Evolutionary conservation across 64 coral and sea anemone genomes (phyloP), one percentile per base, ranked within the genome.

Genomic region (Montipora efflorescens): DNA sequence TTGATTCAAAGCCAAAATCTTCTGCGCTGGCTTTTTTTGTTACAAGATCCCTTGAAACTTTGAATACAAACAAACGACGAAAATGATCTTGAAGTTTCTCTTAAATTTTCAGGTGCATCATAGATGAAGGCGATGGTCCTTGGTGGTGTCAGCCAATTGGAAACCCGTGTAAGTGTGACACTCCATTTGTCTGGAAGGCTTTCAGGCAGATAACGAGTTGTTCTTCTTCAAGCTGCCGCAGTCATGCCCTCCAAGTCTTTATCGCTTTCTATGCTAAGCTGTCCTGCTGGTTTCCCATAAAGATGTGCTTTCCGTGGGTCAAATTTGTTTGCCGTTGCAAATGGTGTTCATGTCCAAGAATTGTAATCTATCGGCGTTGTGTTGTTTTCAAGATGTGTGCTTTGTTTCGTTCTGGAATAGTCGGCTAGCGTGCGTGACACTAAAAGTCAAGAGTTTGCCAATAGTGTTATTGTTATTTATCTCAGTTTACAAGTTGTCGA

Each of bases 101-200:
- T 78, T 25, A 9, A 15, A 75, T 76, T 20, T 11, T 67, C 43
- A 90, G 89, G 62, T 90, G 89, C 50, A 59, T 90, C 10, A 9
- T 81, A 12, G 23, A 90, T 50, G 16, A 45, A 7, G 89, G 76
- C 9, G 9, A 50, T 23, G 77, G 61, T 70, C 89, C 67, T 16
- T 58, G 49, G 78, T 91, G 89, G 79, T 91, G 89, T 48, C 48
- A 43, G 18, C 89, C 89, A 47, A 4, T 81, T 44, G 89, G 89
- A 21, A 91, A 91, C 81, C 89, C 59, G 5, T 91, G 89, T 47
- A 81, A 67, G 7, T 91, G 89, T 82, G 89, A 91, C 51, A 81
- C n/a, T 19, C 78, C 77, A 9, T 81, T 82, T 48, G 79, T 91
- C 6, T 82, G 89, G 89, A 43, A 12, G 19, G 62, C 48, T 67